These are phyloP conservation scores for Apostichopus californicus DNA, from an alignment of 35 echinoderm and acorn worm species.

Conservation along the genomic window DNA sequence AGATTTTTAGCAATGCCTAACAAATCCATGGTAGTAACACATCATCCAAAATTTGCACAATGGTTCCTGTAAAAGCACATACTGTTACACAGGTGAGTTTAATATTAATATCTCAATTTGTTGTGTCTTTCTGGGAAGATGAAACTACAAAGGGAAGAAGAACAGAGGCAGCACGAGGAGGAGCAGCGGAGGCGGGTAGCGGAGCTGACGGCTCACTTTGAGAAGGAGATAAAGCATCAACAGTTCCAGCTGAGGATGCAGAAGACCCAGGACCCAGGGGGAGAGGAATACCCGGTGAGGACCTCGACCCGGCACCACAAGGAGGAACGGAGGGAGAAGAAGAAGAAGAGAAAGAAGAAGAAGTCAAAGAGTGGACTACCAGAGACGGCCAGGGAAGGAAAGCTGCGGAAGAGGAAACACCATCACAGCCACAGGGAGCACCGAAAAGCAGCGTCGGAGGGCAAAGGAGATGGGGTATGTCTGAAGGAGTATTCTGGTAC, in stretches of 20 bases:
- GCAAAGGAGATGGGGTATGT: constrained; percentile 20
- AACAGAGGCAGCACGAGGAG: constrained; percentile 71
- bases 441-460: constrained; percentile 29
- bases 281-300: constrained; percentile 42
- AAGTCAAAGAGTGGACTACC: constrained; percentile 12
- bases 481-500: too few relatives aligned
- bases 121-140: constrained; percentile 14
- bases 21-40: too few relatives aligned
- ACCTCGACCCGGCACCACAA: constrained; percentile 11
- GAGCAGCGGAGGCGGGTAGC: constrained; percentile 79
- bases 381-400: constrained; percentile 17
- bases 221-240: constrained; percentile 97
- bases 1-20: too few relatives aligned
- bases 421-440: constrained; percentile 35
- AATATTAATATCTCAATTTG: neutral
- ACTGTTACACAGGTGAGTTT: neutral
- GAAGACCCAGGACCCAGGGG: constrained; percentile 68
- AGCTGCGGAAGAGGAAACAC: constrained; percentile 39
- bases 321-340: constrained; percentile 51
- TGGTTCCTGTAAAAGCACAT: too few relatives aligned
- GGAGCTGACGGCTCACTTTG: constrained; percentile 86
- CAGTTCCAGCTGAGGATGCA: constrained; percentile 89
- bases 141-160: constrained; percentile 65
- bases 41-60: too few relatives aligned
- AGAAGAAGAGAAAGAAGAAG: constrained; percentile 48